Evolutionary conservation across 2,797 vertebrate genomes (phyloP), one percentile per base, ranked within the genome.

Genomic region (Phataginus tetradactyla): DNA sequence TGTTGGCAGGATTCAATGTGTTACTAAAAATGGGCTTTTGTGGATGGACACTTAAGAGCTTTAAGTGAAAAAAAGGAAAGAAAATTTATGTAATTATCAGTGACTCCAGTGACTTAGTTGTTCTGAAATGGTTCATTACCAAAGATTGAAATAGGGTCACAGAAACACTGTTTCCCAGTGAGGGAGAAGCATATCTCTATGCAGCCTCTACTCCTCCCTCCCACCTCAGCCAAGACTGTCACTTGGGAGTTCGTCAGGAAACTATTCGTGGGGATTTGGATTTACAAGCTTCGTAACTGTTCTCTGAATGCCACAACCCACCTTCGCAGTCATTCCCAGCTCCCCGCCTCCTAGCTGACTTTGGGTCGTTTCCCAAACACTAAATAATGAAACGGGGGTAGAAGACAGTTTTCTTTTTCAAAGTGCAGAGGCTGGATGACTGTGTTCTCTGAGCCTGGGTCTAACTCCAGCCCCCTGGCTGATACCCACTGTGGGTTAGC

Each of bases 1-100:
- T 96, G 95, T 95, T 97, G 97, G 97, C 97, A 97, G 95, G 79
- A 92, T 72, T 86, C 71, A 42, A 61, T 18, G 79, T 95, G 95
- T 97, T 97, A 94, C 97, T 98, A 97, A 97, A 97, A 97, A 95
- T 96, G 97, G 97, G 94, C 27, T 84, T 93, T 96, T n/a, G 79
- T 95, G 97, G 92, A 97, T 81, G 86, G 84, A 97, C 86, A 81
- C 78, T 94, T 90, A 29, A 94, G 86, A 34, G 71, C 94, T 96
- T 92, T 86, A 95, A 97, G 78, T 77, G 64, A 81, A 91, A 95
- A 87, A 64, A 77, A 45, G 49, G 32, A 69, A 92, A 94, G 39
- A 89, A 87, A 97, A 75, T 91, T 80, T 92, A 77, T 94, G 96
- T 94, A 92, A 97, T 97, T 95, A 94, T 92, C 69, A 86, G 69